Conservation (phyloP, 2,888 invertebrate genomes). For the Ferdinandea cuprea region DNA sequence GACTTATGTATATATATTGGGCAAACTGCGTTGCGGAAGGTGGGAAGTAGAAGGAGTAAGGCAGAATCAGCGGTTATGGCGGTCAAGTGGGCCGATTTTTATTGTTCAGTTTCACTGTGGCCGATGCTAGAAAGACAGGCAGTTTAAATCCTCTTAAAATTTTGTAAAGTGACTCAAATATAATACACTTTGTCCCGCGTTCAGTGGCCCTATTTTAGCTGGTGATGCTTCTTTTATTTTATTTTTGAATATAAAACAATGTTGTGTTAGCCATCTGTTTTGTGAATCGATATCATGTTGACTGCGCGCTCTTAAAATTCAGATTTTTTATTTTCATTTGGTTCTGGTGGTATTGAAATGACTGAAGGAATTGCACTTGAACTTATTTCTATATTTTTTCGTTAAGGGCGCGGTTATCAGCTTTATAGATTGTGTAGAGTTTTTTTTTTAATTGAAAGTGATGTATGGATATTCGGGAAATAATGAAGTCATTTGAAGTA, state of each 20-base stretch:
- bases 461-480: constrained; percentile 60
- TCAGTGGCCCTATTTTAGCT: constrained; percentile 27
- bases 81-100: constrained; percentile 73
- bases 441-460: constrained; percentile 63
- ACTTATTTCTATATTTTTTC: constrained; percentile 5
- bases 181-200: constrained; percentile 33
- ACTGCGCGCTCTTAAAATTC: constrained; percentile 39
- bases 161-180: constrained; percentile 53
- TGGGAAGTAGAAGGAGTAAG: not conserved
- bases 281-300: constrained; percentile 35
- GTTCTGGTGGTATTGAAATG: constrained; percentile 19
- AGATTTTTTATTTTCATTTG: constrained; percentile 20
- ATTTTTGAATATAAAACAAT: constrained; percentile 49
- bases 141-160: constrained; percentile 64
- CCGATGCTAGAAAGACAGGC: constrained; percentile 44
- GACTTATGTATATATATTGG: constrained; percentile 32
- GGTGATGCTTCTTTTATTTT: constrained; percentile 5
- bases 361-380: constrained; percentile 59
- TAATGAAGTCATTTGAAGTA: constrained; percentile 47
- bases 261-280: constrained; percentile 69
- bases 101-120: constrained; percentile 66
- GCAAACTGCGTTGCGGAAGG: constrained; percentile 3
- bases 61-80: constrained; percentile 65
- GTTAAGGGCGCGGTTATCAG: constrained; percentile 46
- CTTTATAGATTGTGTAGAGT: constrained; percentile 32